Evolutionary conservation across 1,140 invertebrate genomes (phyloP), one percentile per base, ranked within the genome.

Genomic region (Drosophila azteca): DNA sequence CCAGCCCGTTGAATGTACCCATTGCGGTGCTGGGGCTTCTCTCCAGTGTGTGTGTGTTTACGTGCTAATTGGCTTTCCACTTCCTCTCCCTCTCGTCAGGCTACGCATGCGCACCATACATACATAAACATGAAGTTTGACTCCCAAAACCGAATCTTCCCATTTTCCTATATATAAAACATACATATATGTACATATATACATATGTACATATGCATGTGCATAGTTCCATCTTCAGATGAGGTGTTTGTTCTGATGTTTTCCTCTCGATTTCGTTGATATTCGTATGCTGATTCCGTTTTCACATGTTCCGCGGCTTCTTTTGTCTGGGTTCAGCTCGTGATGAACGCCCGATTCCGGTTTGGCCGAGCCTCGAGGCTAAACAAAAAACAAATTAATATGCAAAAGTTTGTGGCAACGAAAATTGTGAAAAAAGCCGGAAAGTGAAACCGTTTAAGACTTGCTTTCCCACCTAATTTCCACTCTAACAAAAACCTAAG

Each of bases 331-430:
- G 61, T 70, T 35, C 29, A 75, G 60, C 79, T 77, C 60, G 77
- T 85, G 77, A 84, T 64, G 65, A 68, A 75, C 48, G 59, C 58
- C 54, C 17, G 60, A 87, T 82, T 88, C 78, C 82, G 83, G 82
- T 87, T 87, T 87, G 39, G 53, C 60, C 20, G 52, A 54, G 46
- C 57, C 45, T 45, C 15, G 31, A 48, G 35, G 44, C 31, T 20
- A 57, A 55, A 26, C 43, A 55, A 48, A 46, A 74, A 51, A 61
- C 41, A 52, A 72, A 68, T 73, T 48, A 62, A 50, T 63, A 76
- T 57, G 54, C 53, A 79, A 3, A 69, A 43, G 29, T 48, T 48
- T n/a, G 52, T 24, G 63, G 26, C 22, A 67, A 31, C 15, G 15
- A 63, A 61, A 58, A 45, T 46, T 24, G 3, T 50, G 65, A 46